These are phyloP conservation scores for Porites rus DNA, from an alignment of 92 coral and sea anemone genomes.

Conservation along the genomic window DNA sequence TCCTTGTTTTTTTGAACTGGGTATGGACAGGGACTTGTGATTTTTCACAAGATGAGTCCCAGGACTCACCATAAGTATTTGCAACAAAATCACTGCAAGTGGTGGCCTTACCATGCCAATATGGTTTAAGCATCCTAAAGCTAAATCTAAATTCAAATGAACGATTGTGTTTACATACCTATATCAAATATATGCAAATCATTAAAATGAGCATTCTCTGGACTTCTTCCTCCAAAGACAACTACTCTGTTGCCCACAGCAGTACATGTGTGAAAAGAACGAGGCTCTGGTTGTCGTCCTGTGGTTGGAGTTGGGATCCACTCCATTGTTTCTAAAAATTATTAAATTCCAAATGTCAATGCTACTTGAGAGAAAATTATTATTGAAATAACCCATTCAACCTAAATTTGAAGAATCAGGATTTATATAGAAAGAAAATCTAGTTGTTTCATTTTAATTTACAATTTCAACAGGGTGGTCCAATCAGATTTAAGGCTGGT, in stretches of 20 bases:
- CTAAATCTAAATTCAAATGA: neutral
- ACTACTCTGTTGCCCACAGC: constrained; percentile 79
- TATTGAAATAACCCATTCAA: neutral
- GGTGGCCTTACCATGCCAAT: no score
- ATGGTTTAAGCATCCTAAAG: no score
- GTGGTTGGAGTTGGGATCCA: constrained; percentile 68
- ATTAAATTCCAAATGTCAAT: neutral
- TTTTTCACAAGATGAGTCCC: no score
- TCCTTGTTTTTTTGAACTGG: no score
- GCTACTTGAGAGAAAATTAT: neutral
- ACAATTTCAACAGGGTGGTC: no score
- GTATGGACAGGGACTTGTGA: no score
- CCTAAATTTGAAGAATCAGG: neutral
- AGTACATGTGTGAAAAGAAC: constrained; percentile 82
- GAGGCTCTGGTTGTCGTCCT: constrained; percentile 84
- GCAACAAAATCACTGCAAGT: no score
- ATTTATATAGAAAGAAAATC: neutral
- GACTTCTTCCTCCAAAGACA: constrained; percentile 82
- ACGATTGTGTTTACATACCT: constrained; percentile 40
- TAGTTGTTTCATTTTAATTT: neutral
- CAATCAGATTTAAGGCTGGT: no score
- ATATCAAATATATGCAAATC: constrained; percentile 75
- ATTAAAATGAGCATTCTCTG: constrained; percentile 70
- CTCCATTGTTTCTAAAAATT: constrained; percentile 53
- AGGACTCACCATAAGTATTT: no score